A percentile compares a stretch with the other conserved stretches of the same genome.
phyloP scores from a whole-genome alignment of 2,888 invertebrate species.

The Clistopyga incitator region DNA sequence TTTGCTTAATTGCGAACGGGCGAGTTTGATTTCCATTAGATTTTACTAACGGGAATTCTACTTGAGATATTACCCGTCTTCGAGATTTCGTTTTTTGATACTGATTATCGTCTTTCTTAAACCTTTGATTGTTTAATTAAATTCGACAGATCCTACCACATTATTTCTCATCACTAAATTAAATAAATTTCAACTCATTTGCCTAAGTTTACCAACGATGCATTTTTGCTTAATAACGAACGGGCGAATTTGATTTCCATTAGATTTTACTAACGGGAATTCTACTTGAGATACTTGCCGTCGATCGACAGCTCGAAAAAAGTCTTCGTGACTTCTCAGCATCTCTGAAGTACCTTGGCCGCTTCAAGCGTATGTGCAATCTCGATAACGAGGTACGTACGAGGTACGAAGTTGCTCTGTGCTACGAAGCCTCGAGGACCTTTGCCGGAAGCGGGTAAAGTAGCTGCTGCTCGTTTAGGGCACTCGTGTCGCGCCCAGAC shows the following conservation, averaged over 20 bases:
- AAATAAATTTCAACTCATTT: too few relatives aligned
- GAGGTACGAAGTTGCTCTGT: conserved; percentile 21
- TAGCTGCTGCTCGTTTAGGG: conserved; percentile 40
- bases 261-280: background rate
- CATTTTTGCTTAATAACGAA: background rate
- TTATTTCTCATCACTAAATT: background rate
- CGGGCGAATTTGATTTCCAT: background rate
- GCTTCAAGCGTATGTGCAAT: conserved; percentile 7
- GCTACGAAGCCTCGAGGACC: conserved; percentile 41
- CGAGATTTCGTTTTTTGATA: background rate
- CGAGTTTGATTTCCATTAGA: background rate
- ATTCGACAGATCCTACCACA: background rate
- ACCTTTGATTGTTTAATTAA: background rate
- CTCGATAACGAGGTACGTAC: conserved; percentile 2
- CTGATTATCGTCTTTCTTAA: background rate
- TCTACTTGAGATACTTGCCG: conserved; percentile 6
- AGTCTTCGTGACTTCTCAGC: conserved; percentile 21
- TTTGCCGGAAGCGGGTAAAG: conserved; percentile 25
- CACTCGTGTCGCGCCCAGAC: conserved; percentile 48
- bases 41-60: background rate
- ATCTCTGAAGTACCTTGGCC: conserved; percentile 28
- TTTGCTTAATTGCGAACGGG: background rate
- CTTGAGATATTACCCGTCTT: conserved; percentile 11
- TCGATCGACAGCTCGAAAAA: background rate
- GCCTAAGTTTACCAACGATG: too few relatives aligned